These are phyloP conservation scores for Pandemis cinnamomeana DNA, from an alignment of 2,888 invertebrate genomes.

Conservation along the genomic window DNA sequence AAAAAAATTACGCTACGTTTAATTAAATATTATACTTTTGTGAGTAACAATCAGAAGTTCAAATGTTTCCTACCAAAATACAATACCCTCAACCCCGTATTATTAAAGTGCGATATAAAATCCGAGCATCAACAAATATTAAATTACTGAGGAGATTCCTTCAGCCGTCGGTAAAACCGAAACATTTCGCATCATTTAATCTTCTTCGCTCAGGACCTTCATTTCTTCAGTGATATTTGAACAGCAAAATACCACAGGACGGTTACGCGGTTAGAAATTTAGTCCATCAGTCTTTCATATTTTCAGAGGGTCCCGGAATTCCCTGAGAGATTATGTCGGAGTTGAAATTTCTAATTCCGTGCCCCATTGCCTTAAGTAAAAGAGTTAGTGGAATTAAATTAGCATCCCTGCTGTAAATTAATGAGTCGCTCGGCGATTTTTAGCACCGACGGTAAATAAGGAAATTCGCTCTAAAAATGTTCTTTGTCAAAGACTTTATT, in stretches of 20 bases:
- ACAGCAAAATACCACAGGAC: constrained; percentile 7
- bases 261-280: constrained; percentile 5
- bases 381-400: constrained; percentile 30
- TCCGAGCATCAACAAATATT: constrained; percentile 2
- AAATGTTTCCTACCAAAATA: background rate
- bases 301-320: constrained; percentile 17
- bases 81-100: background rate
- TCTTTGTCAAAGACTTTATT: constrained; percentile 28
- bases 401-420: constrained; percentile 16
- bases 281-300: constrained; percentile 11
- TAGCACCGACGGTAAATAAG: constrained; percentile 18
- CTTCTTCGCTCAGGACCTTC: constrained; percentile 1
- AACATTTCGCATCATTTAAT: constrained; percentile 10
- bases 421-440: constrained; percentile 19
- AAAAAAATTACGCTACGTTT: too few relatives aligned
- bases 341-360: constrained; percentile 30
- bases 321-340: background rate
- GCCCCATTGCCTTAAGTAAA: constrained; percentile 25
- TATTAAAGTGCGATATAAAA: constrained; percentile 5
- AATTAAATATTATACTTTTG: background rate
- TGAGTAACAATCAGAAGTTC: background rate
- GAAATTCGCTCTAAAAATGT: constrained; percentile 15
- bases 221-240: constrained; percentile 6
- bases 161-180: constrained; percentile 1
- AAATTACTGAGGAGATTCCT: constrained; percentile 1